Evolutionary conservation across 2,113 vertebrate species (phyloP).

Genomic region (Esox niger): DNA sequence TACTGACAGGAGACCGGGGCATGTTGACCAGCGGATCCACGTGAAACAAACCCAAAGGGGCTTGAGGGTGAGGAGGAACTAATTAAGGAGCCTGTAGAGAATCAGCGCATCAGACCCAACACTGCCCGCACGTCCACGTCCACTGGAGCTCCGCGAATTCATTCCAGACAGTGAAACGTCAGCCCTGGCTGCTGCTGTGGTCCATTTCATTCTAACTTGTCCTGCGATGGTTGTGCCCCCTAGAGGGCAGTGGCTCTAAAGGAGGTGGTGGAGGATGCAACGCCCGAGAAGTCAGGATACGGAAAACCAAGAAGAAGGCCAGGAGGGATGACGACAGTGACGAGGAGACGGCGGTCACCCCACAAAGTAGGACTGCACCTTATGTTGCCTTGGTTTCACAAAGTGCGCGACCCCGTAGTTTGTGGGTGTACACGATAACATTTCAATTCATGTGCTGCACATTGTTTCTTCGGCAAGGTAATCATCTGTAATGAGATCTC

Average conservation of each 20-base stretch:
- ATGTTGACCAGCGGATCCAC: too few species aligned
- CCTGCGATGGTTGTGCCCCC: conserved; percentile 24
- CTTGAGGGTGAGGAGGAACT: too few species aligned
- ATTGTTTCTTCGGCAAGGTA: conserved; percentile 25
- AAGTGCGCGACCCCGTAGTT: not conserved
- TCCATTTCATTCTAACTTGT: too few species aligned
- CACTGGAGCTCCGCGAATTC: too few species aligned
- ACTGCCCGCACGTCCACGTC: too few species aligned
- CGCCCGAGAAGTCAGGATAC: conserved; percentile 87
- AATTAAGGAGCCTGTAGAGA: too few species aligned
- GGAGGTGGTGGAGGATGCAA: conserved; percentile 83
- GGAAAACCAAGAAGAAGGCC: conserved; percentile 90
- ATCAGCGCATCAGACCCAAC: too few species aligned
- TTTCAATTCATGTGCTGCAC: not conserved
- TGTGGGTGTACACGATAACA: too few species aligned
- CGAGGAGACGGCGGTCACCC: conserved; percentile 76
- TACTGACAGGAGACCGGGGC: too few species aligned
- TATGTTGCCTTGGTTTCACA: not conserved
- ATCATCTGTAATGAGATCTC: conserved; percentile 37
- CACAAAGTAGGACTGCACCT: conserved; percentile 53
- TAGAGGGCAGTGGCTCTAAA: conserved; percentile 87
- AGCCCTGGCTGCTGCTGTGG: too few species aligned
- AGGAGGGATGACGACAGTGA: conserved; percentile 88
- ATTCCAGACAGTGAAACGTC: too few species aligned
- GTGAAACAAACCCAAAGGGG: too few species aligned